Evolutionary conservation across 2,888 invertebrate species (phyloP).

Genomic region (Pachymerium ferrugineum): DNA sequence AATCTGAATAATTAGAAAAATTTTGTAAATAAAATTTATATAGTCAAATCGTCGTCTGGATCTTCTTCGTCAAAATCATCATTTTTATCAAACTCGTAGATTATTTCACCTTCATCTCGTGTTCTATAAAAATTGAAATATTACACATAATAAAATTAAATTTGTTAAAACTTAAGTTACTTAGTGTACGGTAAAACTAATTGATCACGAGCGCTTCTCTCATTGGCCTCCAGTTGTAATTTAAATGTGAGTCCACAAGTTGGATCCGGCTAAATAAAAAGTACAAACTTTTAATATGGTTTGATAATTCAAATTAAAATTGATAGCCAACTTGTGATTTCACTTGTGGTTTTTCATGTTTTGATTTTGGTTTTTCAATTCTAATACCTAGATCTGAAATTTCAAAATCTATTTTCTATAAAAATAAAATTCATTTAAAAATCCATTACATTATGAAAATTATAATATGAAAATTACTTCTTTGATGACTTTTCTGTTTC

Average conservation of each 20-base stretch:
- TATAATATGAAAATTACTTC: not conserved
- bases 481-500: not conserved
- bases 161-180: slow-evolving; percentile 42
- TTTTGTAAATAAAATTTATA: slow-evolving; percentile 35
- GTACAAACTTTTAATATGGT: not conserved
- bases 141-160: not conserved
- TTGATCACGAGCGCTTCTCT: slow-evolving; percentile 57
- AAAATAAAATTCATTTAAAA: not conserved
- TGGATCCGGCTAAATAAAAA: slow-evolving; percentile 11
- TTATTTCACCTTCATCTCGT: slow-evolving; percentile 4
- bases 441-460: no score
- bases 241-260: slow-evolving; percentile 53
- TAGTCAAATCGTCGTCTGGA: slow-evolving; percentile 42
- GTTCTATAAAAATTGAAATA: not conserved
- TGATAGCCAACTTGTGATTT: not conserved
- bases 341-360: not conserved
- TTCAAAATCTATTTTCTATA: slow-evolving; percentile 10
- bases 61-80: slow-evolving; percentile 43
- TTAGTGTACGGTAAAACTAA: slow-evolving; percentile 59
- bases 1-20: not conserved
- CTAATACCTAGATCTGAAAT: not conserved
- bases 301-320: not conserved
- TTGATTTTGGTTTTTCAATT: not conserved
- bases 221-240: slow-evolving; percentile 59
- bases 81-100: slow-evolving; percentile 40